Conservation (phyloP, 2,797 vertebrate species). For the Gastrophryne carolinensis region DNA sequence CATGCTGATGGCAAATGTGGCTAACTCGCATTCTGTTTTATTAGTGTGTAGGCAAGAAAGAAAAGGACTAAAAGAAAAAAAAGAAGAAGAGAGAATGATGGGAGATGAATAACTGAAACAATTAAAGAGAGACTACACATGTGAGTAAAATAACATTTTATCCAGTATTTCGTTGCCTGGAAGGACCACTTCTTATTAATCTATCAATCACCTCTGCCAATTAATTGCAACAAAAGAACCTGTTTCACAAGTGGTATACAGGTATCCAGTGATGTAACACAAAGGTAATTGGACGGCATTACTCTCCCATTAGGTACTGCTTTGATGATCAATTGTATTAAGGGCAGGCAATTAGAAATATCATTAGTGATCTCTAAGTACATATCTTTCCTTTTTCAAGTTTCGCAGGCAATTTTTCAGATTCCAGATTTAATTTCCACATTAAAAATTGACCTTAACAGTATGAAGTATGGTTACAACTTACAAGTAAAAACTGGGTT, state of each 20-base stretch:
- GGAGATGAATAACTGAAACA: neutral
- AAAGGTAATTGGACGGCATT: constrained; percentile 63
- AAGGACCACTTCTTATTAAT: neutral
- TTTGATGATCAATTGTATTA: constrained; percentile 73
- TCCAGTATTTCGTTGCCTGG: neutral
- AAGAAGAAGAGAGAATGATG: neutral
- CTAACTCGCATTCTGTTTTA: too few relatives aligned
- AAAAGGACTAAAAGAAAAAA: neutral
- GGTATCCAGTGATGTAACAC: constrained; percentile 69
- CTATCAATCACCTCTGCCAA: constrained; percentile 74
- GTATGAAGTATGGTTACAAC: constrained; percentile 72
- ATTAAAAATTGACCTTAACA: constrained; percentile 75
- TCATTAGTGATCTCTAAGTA: constrained; percentile 68
- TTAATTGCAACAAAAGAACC: constrained; percentile 73
- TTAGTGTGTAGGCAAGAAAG: too few relatives aligned
- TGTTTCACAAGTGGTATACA: constrained; percentile 65
- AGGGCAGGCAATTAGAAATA: constrained; percentile 75
- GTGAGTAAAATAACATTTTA: neutral
- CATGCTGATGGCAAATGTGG: too few relatives aligned
- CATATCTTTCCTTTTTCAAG: constrained; percentile 60
- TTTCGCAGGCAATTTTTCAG: constrained; percentile 69
- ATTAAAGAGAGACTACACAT: neutral
- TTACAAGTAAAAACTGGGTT: constrained; percentile 72
- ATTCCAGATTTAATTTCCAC: constrained; percentile 70
- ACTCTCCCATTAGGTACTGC: constrained; percentile 67